phyloP scores from a whole-genome alignment of 2,888 invertebrate species.

The Eupithecia pulchellata region DNA sequence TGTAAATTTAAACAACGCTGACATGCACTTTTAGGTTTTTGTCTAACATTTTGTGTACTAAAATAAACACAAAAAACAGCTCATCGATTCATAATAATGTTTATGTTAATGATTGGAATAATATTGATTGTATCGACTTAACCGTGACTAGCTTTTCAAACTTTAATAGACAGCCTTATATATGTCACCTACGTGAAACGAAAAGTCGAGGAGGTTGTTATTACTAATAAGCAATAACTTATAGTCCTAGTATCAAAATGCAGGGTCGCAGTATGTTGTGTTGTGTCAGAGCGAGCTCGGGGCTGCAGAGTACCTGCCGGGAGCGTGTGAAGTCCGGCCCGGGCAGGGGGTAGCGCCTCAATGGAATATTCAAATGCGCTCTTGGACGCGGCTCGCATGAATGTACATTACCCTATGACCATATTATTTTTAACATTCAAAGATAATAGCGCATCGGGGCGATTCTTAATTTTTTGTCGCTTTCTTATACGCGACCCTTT shows the following conservation, averaged over 20 bases:
- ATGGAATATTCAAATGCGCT: slow-evolving; percentile 82
- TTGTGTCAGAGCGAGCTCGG: slow-evolving; percentile 47
- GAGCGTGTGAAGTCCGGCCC: slow-evolving; percentile 85
- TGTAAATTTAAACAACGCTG: too few relatives aligned
- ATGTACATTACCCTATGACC: slow-evolving; percentile 84
- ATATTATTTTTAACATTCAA: slow-evolving; percentile 84
- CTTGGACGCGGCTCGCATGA: slow-evolving; percentile 83
- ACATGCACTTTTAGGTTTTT: background rate
- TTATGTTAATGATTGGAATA: background rate
- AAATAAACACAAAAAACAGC: too few relatives aligned
- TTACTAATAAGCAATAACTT: background rate
- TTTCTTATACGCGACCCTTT: slow-evolving; percentile 76
- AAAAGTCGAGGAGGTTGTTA: background rate
- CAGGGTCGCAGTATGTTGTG: slow-evolving; percentile 42
- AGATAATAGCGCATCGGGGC: slow-evolving; percentile 85
- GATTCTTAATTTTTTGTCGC: slow-evolving; percentile 83
- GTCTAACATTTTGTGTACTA: background rate
- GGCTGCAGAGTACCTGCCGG: slow-evolving; percentile 59
- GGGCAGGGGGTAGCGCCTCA: slow-evolving; percentile 69
- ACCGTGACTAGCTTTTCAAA: too few relatives aligned
- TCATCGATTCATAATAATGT: background rate
- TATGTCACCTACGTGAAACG: background rate
- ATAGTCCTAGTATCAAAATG: slow-evolving; percentile 43
- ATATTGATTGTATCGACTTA: background rate
- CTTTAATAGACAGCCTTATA: too few relatives aligned